phyloP scores from a whole-genome alignment of 2,113 vertebrate species.

The Pteropus alecto region DNA sequence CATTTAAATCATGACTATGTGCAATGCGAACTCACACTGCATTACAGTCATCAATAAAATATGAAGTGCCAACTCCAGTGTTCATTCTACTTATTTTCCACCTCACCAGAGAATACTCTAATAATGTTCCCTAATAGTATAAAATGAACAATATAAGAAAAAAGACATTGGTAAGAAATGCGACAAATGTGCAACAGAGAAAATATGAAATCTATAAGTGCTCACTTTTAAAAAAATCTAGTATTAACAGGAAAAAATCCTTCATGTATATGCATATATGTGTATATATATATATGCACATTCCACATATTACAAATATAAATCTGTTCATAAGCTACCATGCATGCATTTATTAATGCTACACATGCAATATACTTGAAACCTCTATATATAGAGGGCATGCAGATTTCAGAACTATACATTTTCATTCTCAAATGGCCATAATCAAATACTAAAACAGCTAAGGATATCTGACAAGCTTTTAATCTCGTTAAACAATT shows the following conservation, averaged over 20 bases:
- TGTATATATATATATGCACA: neutral
- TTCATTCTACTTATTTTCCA: slow-evolving; percentile 49
- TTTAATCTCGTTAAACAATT: slow-evolving; percentile 21
- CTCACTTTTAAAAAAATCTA: neutral
- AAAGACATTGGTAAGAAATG: slow-evolving; percentile 35
- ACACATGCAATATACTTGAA: slow-evolving; percentile 1
- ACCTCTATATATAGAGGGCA: slow-evolving; percentile 8
- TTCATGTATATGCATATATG: neutral
- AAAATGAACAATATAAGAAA: slow-evolving; percentile 60
- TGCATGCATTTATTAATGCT: slow-evolving; percentile 33
- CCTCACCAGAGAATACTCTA: slow-evolving; percentile 48
- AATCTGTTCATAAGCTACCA: slow-evolving; percentile 39
- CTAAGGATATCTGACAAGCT: slow-evolving; percentile 18
- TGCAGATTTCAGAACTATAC: slow-evolving; percentile 59
- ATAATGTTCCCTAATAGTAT: slow-evolving; percentile 39
- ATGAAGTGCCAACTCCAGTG: slow-evolving; percentile 60
- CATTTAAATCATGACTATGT: slow-evolving; percentile 71
- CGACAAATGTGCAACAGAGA: slow-evolving; percentile 11
- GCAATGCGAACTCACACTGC: slow-evolving; percentile 51
- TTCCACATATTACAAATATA: slow-evolving; percentile 39
- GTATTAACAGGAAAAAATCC: neutral
- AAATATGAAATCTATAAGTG: neutral
- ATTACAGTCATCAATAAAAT: slow-evolving; percentile 73
- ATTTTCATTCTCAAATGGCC: slow-evolving; percentile 1
- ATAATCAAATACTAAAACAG: slow-evolving; percentile 44